Percentiles rank a stretch among this genome's conserved stretches.
These are phyloP conservation scores for Caranx ignobilis DNA, from an alignment of 2,113 vertebrate genomes.

Conservation along the genomic window DNA sequence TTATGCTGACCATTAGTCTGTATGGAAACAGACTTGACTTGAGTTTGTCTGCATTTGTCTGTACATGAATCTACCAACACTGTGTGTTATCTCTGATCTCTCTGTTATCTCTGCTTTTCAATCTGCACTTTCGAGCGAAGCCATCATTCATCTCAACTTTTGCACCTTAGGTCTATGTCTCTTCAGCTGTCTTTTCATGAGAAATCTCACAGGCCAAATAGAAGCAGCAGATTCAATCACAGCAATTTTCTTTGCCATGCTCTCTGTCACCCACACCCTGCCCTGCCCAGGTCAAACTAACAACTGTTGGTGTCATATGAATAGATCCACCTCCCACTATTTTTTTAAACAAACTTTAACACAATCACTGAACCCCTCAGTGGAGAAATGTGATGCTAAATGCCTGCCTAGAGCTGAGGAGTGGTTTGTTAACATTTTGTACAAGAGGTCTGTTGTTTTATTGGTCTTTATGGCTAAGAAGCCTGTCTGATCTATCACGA, in stretches of 20 bases:
- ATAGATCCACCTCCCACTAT: not conserved
- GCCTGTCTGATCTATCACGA: not conserved
- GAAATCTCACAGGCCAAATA: conserved; percentile 20
- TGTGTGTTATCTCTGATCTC: not conserved
- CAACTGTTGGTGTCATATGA: conserved; percentile 12
- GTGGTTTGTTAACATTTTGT: not conserved
- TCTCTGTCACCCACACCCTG: not conserved
- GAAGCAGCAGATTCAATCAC: not conserved
- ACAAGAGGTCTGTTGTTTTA: not conserved
- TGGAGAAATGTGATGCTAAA: not conserved
- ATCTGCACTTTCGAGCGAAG: not conserved
- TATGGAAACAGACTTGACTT: conserved; percentile 36
- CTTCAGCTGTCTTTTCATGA: not conserved
- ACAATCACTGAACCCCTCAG: not conserved
- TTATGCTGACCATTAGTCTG: conserved; percentile 55
- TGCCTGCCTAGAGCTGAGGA: not conserved
- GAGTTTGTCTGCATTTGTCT: conserved; percentile 33
- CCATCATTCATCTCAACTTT: not conserved
- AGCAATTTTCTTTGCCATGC: not conserved
- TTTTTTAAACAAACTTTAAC: not conserved
- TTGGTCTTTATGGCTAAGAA: not conserved
- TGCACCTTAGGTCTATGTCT: not conserved
- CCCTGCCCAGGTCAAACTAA: conserved; percentile 47
- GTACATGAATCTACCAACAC: not conserved
- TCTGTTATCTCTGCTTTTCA: not conserved